Base-by-base conservation (phyloP, 2,888 invertebrate species). In the Ceratothoa steindachneri region DNA sequence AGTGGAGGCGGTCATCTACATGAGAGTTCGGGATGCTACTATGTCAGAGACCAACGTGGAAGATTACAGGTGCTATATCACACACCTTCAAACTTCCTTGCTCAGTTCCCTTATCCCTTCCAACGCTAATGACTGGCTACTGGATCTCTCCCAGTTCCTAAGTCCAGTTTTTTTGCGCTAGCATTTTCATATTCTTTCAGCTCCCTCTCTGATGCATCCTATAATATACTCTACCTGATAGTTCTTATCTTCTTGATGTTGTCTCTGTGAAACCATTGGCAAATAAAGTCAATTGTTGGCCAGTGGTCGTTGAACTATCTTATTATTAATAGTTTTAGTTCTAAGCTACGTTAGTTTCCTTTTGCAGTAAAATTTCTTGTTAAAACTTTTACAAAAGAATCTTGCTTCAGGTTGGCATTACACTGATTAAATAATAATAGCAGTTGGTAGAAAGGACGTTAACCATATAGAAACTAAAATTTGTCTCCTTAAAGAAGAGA, bases 1-100 rank as follows among this genome's bases (percentile, higher is more conserved):
- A 28, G 78, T 78, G 78, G 78, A 78, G 69, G 78, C 75, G 15
- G 78, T 78, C 29, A 78, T 78, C 75, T 78, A 78, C 78, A 28
- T 78, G 73, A 70, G 78, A 41, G 78, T 78, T 19, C 68, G 74
- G 30, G 78, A 78, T 52, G 78, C 78, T 22, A 78, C 75, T 3
- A 75, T 75, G 30, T 73, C 73, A 9, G 78, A 78, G 64, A 78
- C 75, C 72, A 78, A 78, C 78, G 78, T 78, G 29, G 78, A 78
- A 66, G 78, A 78, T 73, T 78, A 78, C 78, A 78, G 78, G 78
- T 78, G 71, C 73, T 24, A 60, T 22, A 12, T 24, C n/a, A 22
- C n/a, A 15, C n/a, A 15, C 60, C 24, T 60, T 24, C 27, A n/a
- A 60, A 60, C 19, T 24, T 24, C 60, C 60, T 60, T 60, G 60